Percentiles rank a stretch among this genome's conserved stretches.
phyloP scores from a whole-genome alignment of 2,113 vertebrate genomes.

The Urocitellus parryii region DNA sequence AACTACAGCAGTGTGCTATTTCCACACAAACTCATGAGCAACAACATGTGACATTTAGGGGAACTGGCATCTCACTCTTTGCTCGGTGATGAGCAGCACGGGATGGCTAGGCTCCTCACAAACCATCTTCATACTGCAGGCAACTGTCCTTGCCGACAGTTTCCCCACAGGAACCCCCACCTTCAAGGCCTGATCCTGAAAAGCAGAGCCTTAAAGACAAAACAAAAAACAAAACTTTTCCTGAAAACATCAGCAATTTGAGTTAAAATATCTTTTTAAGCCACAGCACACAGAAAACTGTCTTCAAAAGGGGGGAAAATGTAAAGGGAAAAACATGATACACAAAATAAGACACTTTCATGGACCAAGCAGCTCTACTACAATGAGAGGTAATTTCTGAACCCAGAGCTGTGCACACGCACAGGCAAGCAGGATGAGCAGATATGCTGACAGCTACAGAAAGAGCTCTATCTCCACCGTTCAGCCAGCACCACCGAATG shows the following conservation, averaged over 20 bases:
- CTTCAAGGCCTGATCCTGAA: conserved; percentile 88
- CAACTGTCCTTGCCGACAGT: conserved; percentile 86
- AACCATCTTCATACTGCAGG: conserved; percentile 84
- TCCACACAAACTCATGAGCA: not conserved
- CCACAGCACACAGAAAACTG: not conserved
- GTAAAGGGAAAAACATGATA: not conserved
- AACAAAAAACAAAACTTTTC: not conserved
- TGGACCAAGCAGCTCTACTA: not conserved
- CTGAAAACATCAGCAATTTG: not conserved
- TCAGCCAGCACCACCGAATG: not conserved
- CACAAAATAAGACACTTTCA: not conserved
- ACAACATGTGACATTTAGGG: not conserved
- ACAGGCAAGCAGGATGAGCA: not conserved
- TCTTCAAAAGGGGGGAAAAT: not conserved
- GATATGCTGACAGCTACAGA: not conserved
- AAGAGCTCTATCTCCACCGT: not conserved
- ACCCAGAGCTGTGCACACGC: not conserved
- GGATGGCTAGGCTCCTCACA: conserved; percentile 45
- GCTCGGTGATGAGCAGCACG: conserved; percentile 85
- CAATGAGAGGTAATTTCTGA: too few relatives aligned
- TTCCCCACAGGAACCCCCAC: conserved; percentile 86
- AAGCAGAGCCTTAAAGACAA: conserved; percentile 85
- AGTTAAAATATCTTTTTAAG: not conserved
- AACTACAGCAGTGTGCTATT: not conserved
- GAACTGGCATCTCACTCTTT: conserved; percentile 87